Evolutionary conservation across 2,797 vertebrate species (phyloP).

Genomic region (Sebastes matsubarae): DNA sequence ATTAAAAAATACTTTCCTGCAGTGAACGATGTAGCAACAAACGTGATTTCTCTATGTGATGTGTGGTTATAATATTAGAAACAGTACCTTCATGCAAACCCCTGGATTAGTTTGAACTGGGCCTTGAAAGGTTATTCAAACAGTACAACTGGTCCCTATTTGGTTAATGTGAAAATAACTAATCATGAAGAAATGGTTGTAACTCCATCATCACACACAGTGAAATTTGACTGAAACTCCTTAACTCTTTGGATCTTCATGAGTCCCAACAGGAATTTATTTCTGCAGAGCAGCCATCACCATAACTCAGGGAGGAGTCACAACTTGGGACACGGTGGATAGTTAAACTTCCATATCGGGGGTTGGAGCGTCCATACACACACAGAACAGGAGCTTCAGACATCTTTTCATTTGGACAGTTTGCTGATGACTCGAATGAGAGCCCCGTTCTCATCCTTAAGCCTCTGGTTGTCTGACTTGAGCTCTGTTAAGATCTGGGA

Average conservation of each 20-base stretch:
- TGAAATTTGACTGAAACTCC: slow-evolving; percentile 6
- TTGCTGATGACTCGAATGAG: slow-evolving; percentile 99
- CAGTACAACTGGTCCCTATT: slow-evolving; percentile 44
- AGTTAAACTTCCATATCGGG: slow-evolving; percentile 17
- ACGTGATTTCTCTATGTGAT: slow-evolving; percentile 19
- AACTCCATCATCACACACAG: background rate
- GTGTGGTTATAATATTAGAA: slow-evolving; percentile 11
- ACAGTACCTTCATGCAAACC: slow-evolving; percentile 31
- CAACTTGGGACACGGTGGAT: slow-evolving; percentile 18
- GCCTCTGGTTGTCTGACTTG: slow-evolving; percentile 97
- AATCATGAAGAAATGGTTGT: slow-evolving; percentile 9
- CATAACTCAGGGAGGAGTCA: slow-evolving; percentile 7
- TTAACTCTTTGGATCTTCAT: slow-evolving; percentile 29
- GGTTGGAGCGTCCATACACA: slow-evolving; percentile 12
- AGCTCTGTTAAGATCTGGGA: slow-evolving; percentile 92
- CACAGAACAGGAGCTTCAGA: slow-evolving; percentile 25
- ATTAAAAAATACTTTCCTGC: slow-evolving; percentile 17
- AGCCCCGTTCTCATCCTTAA: slow-evolving; percentile 97
- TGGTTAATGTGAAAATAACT: slow-evolving; percentile 25
- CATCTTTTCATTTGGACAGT: slow-evolving; percentile 90
- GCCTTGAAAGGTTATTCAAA: slow-evolving; percentile 23
- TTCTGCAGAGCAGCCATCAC: slow-evolving; percentile 3
- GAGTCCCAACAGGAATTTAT: slow-evolving; percentile 12
- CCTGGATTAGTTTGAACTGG: slow-evolving; percentile 11
- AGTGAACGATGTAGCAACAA: slow-evolving; percentile 35